Evolutionary conservation across 2,113 vertebrate genomes (phyloP).

Genomic region (Conger conger): DNA sequence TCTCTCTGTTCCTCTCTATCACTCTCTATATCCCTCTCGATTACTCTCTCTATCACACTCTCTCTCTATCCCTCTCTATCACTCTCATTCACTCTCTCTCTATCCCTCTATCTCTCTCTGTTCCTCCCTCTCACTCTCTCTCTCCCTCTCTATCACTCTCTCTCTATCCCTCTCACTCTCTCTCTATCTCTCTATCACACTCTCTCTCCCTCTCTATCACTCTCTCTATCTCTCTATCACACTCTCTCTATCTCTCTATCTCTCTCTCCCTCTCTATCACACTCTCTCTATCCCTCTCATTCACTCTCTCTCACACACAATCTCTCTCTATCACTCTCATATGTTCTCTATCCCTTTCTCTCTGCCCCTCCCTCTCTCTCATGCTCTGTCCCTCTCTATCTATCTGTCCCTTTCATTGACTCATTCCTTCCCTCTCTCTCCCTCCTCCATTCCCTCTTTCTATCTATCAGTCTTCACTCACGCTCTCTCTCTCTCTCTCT

Average conservation of each 20-base stretch:
- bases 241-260: neutral
- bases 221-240: conserved; percentile 18
- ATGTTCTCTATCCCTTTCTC: neutral
- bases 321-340: neutral
- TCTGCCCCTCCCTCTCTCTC: neutral
- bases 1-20: neutral
- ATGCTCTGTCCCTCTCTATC: conserved; percentile 6
- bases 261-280: neutral
- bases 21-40: no score
- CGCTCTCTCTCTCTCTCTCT: neutral
- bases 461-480: neutral
- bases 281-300: neutral
- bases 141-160: no score
- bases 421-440: neutral
- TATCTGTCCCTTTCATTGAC: conserved; percentile 13
- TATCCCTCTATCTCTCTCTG: neutral
- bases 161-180: no score
- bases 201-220: neutral
- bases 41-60: no score
- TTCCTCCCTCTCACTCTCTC: neutral
- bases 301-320: neutral
- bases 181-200: neutral
- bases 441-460: neutral
- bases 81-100: neutral
- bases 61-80: no score